Base-by-base conservation (phyloP, 2,888 invertebrate genomes). In the Cancer borealis region DNA sequence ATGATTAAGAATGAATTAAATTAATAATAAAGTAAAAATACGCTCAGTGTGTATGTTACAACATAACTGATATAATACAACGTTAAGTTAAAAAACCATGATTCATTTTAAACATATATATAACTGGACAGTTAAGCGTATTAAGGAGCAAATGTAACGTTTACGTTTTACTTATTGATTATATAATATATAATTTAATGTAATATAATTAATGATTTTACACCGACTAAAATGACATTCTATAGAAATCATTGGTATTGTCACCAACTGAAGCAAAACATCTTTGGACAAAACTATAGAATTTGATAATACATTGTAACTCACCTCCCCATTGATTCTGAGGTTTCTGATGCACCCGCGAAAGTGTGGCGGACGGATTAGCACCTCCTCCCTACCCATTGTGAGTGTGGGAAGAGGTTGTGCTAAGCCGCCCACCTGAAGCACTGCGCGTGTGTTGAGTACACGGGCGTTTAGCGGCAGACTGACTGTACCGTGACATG, bases 331-430 rank as follows among this genome's bases (percentile, higher is more conserved):
- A 21, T 93, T 93, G 26, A 93, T 89, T 45, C 93, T 49, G 88
- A 93, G 60, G 46, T 93, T 93, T 49, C 89, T 93, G 17, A 93
- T 39, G 66, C 93, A 93, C n/a, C 93, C 93, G 17, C n/a, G 88
- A 45, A 93, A 84, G 89, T 87, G 87, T 87, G 49, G 87, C n/a
- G 49, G 54, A 21, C 6, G 14, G n/a, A 26, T 21, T 4, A 12
- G 45, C 60, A 45, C n/a, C 30, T 30, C 39, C 12, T 30, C 39
- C 39, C 39, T 39, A 6, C 14, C 84, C 84, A 39, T 3, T n/a
- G 26, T 88, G 60, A 46, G 60, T 6, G 60, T 3, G 60, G 39
- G 54, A 10, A 45, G 47, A 5, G 46, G 88, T 12, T 73, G 30
- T 14, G 89, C 88, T 66, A 93, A 1, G 5, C 93, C 93, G 26